Base-by-base conservation (phyloP, 2,888 invertebrate genomes). In the Deilephila elpenor region DNA sequence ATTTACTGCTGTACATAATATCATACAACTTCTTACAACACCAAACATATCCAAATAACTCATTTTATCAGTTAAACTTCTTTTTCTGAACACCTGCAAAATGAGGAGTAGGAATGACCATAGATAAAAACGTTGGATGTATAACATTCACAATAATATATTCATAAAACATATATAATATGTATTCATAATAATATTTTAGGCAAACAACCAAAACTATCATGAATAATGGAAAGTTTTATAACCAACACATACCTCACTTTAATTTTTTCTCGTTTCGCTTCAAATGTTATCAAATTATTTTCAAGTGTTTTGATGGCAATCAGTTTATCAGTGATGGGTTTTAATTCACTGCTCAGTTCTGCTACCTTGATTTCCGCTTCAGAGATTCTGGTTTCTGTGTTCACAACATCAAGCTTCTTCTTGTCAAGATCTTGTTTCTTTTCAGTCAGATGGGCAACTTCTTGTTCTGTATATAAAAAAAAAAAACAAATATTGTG, bases 361-460 rank as follows among this genome's bases (percentile, higher is more conserved):
- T 95, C 95, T 5, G 91, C 87, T 70, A 97, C 92, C 82, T 96
- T 96, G 0, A 95, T 91, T 83, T 96, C 95, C 19, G 96, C 88
- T 75, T 96, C 95, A 51, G 94, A 94, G 70, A 96, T 93, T 79
- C 96, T 96, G n/a, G 96, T 95, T 80, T 96, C 95, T 14, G 96
- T 95, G 74, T 96, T 95, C 0, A 95, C 90, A 11, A 96, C 89
- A 75, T 93, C 93, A 20, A 96, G 78, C 76, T 95, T 95, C 84
- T 96, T 96, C 71, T 93, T 94, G 79, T 96, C 96, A 67, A 96
- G 95, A 80, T 96, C 96, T 62, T 94, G 91, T 82, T 97, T 96
- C 59, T 95, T 94, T 74, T 96, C 95, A 75, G 93, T 89, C 74
- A 95, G 89, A 73, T 91, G 88, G 62, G 93, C 90, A 51, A 96